Conservation (phyloP, 2,113 vertebrate species). For the Pseudonaja textilis region DNA sequence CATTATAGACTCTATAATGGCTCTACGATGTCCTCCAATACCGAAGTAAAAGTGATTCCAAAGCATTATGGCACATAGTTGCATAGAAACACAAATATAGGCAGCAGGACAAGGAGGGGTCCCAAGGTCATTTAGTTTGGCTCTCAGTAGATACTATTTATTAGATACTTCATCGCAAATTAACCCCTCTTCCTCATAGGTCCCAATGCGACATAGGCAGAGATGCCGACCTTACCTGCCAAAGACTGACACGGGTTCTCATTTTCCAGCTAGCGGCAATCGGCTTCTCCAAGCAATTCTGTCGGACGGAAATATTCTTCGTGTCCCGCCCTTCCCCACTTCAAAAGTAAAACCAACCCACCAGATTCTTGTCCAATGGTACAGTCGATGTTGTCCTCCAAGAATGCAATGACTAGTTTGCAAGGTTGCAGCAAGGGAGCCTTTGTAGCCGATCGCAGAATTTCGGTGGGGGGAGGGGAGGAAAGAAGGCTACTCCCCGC, state of each 20-base stretch:
- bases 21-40: neutral
- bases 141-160: neutral
- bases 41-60: neutral
- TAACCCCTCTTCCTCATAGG: neutral
- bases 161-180: neutral
- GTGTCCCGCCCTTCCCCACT: neutral
- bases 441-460: neutral
- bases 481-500: neutral
- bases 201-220: neutral
- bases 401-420: neutral
- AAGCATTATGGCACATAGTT: neutral
- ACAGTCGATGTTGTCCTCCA: neutral
- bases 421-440: neutral
- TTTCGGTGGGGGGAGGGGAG: neutral
- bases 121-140: neutral
- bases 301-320: neutral
- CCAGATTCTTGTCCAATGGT: neutral
- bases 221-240: neutral
- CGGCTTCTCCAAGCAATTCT: neutral
- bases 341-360: neutral
- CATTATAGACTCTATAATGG: neutral
- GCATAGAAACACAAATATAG: neutral
- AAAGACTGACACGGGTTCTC: neutral
- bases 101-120: neutral
- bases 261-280: neutral